Base-by-base conservation (phyloP, 2,113 vertebrate species). In the Alligator sinensis region DNA sequence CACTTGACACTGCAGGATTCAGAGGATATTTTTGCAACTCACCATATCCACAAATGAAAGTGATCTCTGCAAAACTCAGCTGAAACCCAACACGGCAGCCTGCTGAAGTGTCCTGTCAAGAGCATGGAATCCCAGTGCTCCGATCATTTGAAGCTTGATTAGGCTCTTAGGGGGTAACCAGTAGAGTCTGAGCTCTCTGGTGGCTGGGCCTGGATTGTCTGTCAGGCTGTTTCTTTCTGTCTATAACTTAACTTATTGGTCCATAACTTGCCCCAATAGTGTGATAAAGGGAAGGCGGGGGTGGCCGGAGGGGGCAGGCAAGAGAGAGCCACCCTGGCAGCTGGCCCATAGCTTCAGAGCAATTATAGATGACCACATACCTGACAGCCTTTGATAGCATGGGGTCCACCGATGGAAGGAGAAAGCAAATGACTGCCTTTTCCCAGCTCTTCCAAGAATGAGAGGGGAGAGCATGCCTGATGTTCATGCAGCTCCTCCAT, bases 81-180 rank as follows among this genome's bases (percentile, higher is more conserved):
- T 74, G 70, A 4, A 14, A 21, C 70, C 12, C n/a, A 62, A 22
- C n/a, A 15, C 21, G 30, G 58, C 58, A 38, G 58, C 77, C n/a
- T 21, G 21, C 30, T 27, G 68, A 9, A 55, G n/a, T 64, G 34
- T 28, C 80, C 1, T 3, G 0, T 68, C 54, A 19, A 12, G 70
- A 17, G 5, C 0, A 0, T n/a, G 54, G 28, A 11, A 11, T 34
- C 34, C 30, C 30, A 16, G 9, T 11, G 3, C 25, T 60, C 14
- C 27, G 70, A 16, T 86, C 6, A 3, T 24, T 76, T 34, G 12
- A 3, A 80, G 54, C 57, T 47, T 83, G 63, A 16, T 38, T 38
- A 34, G 68, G 16, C 34, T n/a, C 5, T 70, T 30, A 19, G 58
- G 86, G 61, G 22, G 10, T 25, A 74, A 3, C 15, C 57, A 5